Base-by-base conservation (phyloP, 1,140 invertebrate species). In the Oedothorax gibbosus region DNA sequence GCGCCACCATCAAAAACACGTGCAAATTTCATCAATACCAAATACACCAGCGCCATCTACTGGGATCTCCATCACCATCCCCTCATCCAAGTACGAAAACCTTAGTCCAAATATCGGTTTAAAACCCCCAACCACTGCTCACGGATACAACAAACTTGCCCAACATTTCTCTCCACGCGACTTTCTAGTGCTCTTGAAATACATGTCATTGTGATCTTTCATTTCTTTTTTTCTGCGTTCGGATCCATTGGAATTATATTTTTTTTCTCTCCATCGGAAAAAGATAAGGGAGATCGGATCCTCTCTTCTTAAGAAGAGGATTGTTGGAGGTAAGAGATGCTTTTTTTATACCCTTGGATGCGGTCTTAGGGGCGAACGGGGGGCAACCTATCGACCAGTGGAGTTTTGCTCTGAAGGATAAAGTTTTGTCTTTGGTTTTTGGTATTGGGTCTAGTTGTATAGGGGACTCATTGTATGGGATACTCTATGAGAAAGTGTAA, bases 31-130 rank as follows among this genome's bases (percentile, higher is more conserved):
- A 35, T 50, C 49, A n/a, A 35, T 18, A 14, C 53, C 68, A 14
- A 71, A n/a, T n/a, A n/a, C 68, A 71, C 53, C 49, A 15, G 49
- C 68, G 49, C 68, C 18, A 71, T 12, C 68, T n/a, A 18, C 49
- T 8, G 68, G 49, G 53, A 51, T 51, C 49, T 51, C 68, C 49
- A 35, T 51, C 64, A 35, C 49, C 53, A 71, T 71, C 68, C 68
- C 50, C 50, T 71, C n/a, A 71, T 51, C 53, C 50, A 15, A 8
- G 14, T 51, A 14, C 50, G 49, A 14, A 51, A 71, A 71, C 35
- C 21, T 35, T 71, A 71, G 68, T 71, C 53, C 68, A 71, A 71
- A 71, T 71, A 71, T 71, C 68, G 68, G 68, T 71, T 71, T 71
- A 51, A 71, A 71, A 71, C 50, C 68, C 50, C 68, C 49, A 71